Conservation (phyloP, 2,797 vertebrate genomes). For the Monodelphis domestica region DNA sequence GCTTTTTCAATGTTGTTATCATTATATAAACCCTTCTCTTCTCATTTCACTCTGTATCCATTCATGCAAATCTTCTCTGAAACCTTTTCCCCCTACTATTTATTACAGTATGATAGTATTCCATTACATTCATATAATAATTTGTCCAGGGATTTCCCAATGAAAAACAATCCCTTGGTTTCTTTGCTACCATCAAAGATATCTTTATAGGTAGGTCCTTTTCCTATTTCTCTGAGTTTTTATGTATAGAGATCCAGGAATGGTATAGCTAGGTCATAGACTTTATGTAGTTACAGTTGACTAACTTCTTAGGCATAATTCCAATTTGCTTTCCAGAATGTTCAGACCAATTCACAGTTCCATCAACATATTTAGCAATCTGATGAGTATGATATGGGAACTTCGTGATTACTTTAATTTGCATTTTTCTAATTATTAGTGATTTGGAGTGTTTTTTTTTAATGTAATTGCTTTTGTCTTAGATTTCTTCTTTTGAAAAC, state of each 20-base stretch:
- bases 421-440: background rate
- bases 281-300: background rate
- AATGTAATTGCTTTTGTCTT: background rate
- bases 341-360: background rate
- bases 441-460: background rate
- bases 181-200: background rate
- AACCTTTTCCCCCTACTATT: background rate
- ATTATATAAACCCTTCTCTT: no score
- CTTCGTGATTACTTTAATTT: background rate
- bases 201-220: background rate
- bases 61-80: background rate
- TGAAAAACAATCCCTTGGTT: background rate
- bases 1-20: no score
- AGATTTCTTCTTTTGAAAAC: background rate
- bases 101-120: background rate
- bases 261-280: background rate
- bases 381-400: background rate
- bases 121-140: background rate
- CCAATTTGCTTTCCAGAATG: background rate
- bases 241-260: background rate
- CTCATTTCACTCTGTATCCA: no score
- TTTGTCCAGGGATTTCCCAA: background rate
- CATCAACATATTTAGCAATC: background rate
- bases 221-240: background rate
- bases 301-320: background rate